A percentile compares a stretch with the other conserved stretches of the same genome.
Conservation (phyloP, 2,797 vertebrate species). For the Amblyraja radiata region DNA sequence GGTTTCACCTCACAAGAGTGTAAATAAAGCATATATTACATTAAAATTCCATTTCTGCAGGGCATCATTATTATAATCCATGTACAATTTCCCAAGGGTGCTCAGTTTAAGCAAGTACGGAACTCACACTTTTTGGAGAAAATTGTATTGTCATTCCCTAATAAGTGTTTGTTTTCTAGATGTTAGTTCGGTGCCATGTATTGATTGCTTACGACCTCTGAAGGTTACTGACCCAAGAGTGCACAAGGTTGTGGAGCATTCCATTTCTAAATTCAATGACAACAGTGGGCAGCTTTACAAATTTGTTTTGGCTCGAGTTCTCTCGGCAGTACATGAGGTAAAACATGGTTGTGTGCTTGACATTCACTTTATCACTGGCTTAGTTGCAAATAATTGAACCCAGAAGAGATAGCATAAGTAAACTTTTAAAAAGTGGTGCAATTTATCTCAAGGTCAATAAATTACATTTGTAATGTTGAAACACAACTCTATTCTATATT, state of each 20-base stretch:
- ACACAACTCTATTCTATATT: background rate
- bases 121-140: background rate
- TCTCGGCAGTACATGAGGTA: constrained; percentile 22
- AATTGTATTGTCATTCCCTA: background rate
- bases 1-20: background rate
- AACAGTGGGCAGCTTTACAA: background rate
- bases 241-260: background rate
- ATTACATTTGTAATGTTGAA: too few species aligned
- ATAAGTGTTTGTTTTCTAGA: constrained; percentile 2
- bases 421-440: background rate
- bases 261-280: constrained; percentile 33
- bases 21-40: background rate
- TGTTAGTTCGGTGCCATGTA: background rate
- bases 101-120: background rate
- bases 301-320: background rate
- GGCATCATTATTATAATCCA: background rate
- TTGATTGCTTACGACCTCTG: background rate
- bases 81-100: too few species aligned
- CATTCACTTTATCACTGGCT: constrained; percentile 1
- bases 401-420: background rate
- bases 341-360: background rate
- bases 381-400: background rate
- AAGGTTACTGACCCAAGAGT: background rate
- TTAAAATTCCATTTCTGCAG: background rate
- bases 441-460: background rate